Base-by-base conservation (phyloP, 2,888 invertebrate species). In the Lydus trimaculatus region DNA sequence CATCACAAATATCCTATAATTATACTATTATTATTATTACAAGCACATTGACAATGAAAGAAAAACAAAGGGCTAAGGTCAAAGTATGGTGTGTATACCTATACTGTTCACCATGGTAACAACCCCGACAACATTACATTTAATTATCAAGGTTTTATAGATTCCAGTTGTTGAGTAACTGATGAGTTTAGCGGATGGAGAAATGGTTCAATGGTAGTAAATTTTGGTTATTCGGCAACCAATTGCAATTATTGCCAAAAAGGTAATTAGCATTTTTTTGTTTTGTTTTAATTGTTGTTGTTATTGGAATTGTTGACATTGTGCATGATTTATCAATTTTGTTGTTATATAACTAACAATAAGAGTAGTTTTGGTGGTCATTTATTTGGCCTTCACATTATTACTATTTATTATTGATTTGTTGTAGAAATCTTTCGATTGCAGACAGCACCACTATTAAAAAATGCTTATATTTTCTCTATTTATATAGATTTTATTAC, bases 191-290 rank as follows among this genome's bases (percentile, higher is more conserved):
- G 66, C 83, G 82, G 78, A 95, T 95, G 95, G 95, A 95, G 92
- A 94, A 92, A 94, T 95, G 95, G 94, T 92, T 95, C 87, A 93
- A 92, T 88, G 94, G 94, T 88, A 93, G 93, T 87, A 93, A 93
- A 88, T 88, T 95, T 85, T 95, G 95, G 95, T 91, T 95, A 87
- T 93, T 95, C 86, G 95, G 95, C 85, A 94, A 93, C 89, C 94
- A 94, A 87, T 89, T 95, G 86, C 94, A 94, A 82, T 88, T 95
- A 80, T 86, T 94, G 83, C 94, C 94, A 74, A 90, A 94, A 86
- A 92, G 94, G 95, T 94, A 87, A 43, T 28, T 28, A n/a, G n/a
- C n/a, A n/a, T n/a, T n/a, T n/a, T n/a, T n/a, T n/a, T n/a, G n/a
- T n/a, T n/a, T n/a, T n/a, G n/a, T n/a, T n/a, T n/a, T n/a, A n/a